Evolutionary conservation across 2,797 vertebrate species (phyloP).

Genomic region (Lutra lutra): DNA sequence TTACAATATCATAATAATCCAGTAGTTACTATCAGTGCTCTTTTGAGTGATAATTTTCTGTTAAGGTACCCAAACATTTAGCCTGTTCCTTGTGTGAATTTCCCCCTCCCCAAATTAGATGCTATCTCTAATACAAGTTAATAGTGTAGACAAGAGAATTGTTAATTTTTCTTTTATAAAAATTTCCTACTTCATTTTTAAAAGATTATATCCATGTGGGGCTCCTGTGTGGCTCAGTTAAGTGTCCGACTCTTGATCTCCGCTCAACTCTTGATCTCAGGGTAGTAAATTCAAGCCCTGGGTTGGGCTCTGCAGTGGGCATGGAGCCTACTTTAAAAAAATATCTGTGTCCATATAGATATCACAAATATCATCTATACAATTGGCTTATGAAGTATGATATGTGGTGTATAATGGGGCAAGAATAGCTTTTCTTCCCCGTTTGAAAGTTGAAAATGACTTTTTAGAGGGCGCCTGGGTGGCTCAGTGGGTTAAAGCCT

Average conservation of each 20-base stretch:
- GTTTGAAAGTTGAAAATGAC: conserved; percentile 36
- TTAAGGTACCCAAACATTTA: not conserved
- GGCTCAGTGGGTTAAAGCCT: no score
- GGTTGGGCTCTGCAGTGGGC: not conserved
- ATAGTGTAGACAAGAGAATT: not conserved
- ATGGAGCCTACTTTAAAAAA: not conserved
- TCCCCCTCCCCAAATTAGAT: not conserved
- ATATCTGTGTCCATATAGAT: not conserved
- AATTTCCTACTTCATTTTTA: not conserved
- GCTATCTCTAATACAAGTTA: not conserved
- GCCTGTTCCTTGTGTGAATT: not conserved
- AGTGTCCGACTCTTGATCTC: not conserved
- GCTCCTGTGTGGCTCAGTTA: not conserved
- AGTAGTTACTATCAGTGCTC: not conserved
- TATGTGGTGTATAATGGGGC: not conserved
- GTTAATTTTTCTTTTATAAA: not conserved
- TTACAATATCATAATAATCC: not conserved
- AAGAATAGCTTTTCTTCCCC: not conserved
- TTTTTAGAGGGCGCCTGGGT: not conserved
- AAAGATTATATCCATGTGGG: not conserved
- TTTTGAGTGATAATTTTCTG: conserved; percentile 34
- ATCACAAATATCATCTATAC: not conserved
- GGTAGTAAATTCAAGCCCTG: not conserved
- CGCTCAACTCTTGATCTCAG: not conserved
- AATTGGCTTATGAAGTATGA: not conserved